Conservation (phyloP, 2,797 vertebrate genomes). For the Sylvia borin region DNA sequence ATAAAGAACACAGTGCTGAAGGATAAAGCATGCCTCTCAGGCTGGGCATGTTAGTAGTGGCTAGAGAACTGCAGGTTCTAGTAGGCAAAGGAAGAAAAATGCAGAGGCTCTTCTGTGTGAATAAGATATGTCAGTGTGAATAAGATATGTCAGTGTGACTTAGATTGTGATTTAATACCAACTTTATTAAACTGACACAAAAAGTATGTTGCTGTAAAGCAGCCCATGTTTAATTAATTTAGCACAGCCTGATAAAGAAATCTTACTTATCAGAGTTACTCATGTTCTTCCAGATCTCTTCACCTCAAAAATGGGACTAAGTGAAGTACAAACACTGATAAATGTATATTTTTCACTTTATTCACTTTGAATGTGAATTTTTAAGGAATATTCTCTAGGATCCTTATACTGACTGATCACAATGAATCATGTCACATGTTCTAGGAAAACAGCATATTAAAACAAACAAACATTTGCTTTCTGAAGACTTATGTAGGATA, state of each 20-base stretch:
- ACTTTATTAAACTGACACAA: not conserved
- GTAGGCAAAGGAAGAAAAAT: not conserved
- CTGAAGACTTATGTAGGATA: not conserved
- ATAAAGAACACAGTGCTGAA: not conserved
- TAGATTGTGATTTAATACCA: not conserved
- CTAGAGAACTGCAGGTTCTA: not conserved
- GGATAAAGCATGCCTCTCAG: not conserved
- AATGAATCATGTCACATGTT: not conserved
- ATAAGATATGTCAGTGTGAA: not conserved
- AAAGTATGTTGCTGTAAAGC: not conserved
- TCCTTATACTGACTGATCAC: accelerated
- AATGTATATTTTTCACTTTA: not conserved
- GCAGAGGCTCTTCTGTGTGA: not conserved
- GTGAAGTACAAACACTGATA: not conserved
- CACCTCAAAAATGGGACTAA: not conserved
- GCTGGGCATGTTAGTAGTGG: not conserved
- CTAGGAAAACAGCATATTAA: not conserved
- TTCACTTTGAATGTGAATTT: not conserved
- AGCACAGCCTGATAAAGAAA: not conserved
- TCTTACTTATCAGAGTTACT: not conserved
- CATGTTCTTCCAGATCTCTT: not conserved
- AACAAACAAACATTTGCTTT: not conserved
- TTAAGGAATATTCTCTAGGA: not conserved
- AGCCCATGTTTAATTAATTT: not conserved
- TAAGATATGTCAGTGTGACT: not conserved